Conservation (phyloP, 2,888 invertebrate species). For the Portevinia maculata region DNA sequence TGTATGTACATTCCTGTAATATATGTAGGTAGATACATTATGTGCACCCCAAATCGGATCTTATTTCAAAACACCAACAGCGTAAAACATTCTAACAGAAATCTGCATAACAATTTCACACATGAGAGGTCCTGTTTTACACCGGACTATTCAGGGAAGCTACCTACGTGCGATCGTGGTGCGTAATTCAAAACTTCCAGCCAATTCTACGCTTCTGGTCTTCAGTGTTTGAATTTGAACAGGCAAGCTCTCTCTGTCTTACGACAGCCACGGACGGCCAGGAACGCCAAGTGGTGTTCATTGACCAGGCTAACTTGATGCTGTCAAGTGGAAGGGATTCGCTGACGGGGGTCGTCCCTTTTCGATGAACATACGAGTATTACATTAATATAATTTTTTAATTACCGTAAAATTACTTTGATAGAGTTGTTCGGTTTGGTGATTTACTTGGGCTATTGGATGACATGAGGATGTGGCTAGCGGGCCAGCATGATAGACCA, state of each 20-base stretch:
- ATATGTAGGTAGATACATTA: constrained; percentile 15
- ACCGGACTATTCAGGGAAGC: constrained; percentile 3
- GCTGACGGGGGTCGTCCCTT: constrained; percentile 23
- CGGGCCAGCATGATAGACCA: constrained; percentile 62
- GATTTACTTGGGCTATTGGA: constrained; percentile 52
- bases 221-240: constrained; percentile 39
- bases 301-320: constrained; percentile 51
- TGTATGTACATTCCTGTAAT: constrained; percentile 20
- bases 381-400: constrained; percentile 55
- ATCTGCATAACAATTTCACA: constrained; percentile 72
- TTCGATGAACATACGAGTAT: constrained; percentile 32
- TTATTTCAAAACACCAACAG: constrained; percentile 68
- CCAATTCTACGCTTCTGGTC: constrained; percentile 68
- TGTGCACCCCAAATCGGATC: constrained; percentile 57
- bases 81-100: constrained; percentile 15
- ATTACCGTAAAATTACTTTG: constrained; percentile 73
- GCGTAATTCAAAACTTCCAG: constrained; percentile 66
- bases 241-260: constrained; percentile 13
- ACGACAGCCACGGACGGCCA: constrained; percentile 35
- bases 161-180: constrained; percentile 35
- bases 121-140: constrained; percentile 51
- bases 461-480: constrained; percentile 46
- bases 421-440: constrained; percentile 55
- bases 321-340: constrained; percentile 53
- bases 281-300: constrained; percentile 28